Evolutionary conservation across 64 coral and sea anemone genomes (phyloP), one percentile per base, ranked within the genome.

Genomic region (Cladopsammia gracilis): DNA sequence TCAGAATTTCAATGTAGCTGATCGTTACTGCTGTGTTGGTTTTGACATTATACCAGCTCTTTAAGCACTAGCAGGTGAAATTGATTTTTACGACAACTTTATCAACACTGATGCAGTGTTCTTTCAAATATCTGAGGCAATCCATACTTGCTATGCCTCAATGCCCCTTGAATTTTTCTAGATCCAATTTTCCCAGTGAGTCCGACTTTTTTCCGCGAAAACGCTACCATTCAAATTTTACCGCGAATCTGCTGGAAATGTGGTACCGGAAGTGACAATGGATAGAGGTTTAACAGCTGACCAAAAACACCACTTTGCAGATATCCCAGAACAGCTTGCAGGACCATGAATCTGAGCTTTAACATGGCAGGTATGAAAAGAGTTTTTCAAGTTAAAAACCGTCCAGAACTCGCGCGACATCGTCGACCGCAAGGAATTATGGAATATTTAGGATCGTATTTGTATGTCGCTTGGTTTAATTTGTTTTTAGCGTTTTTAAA

Each of bases 1-100:
- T 93, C 23, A 93, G 24, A 61, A 86, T 85, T 77, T 93, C 25
- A 22, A 93, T 77, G 58, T 93, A 93, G 71, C 69, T 69, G 71
- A 48, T 24, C 62, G 19, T 7, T 15, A 71, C 60, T 54, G 20
- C 46, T 65, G 61, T 48, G 48, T 9, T 70, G n/a, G 85, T 86
- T 56, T 50, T 54, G 58, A 72, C 5, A 73, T 87, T 42, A 54
- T 75, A 66, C 59, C 83, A 79, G n/a, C 76, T 66, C 19, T 68
- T 78, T 44, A 93, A 69, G 46, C 62, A 70, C 67, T 93, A 75
- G 62, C 78, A 79, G 4, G 44, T 49, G 19, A 93, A 64, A 70
- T 58, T 61, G 14, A 93, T 62, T 57, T 56, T 82, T 20, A 94
- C 51, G 42, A 49, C 47, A 24, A 58, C 71, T 75, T 79, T 45